Evolutionary conservation across 2,888 invertebrate genomes (phyloP).

Genomic region (Hipparchia sbordonii): DNA sequence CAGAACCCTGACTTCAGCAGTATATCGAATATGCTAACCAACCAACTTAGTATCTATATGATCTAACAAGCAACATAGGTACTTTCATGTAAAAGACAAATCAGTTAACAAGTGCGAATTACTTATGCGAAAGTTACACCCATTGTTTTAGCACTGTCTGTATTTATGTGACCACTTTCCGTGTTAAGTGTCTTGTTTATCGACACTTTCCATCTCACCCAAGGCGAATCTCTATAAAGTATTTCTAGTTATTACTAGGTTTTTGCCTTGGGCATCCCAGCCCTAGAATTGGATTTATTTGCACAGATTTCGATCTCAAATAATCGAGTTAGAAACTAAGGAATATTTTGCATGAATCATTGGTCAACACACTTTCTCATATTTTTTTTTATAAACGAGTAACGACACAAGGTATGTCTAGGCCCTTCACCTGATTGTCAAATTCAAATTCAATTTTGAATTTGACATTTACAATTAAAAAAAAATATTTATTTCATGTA

Average conservation of each 20-base stretch:
- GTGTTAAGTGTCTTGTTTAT: neutral
- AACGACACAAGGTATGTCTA: too few relatives aligned
- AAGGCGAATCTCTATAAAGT: neutral
- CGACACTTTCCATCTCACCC: constrained; percentile 1
- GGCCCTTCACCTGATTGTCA: too few relatives aligned
- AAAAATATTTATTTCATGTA: too few relatives aligned
- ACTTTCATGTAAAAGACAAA: neutral
- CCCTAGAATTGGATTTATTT: neutral
- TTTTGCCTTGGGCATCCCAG: neutral
- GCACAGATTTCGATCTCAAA: neutral
- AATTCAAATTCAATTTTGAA: too few relatives aligned
- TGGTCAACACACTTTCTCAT: neutral
- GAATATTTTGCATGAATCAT: neutral
- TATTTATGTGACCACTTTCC: constrained; percentile 9
- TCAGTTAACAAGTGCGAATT: neutral
- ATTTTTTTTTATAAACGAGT: too few relatives aligned
- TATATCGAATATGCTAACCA: too few relatives aligned
- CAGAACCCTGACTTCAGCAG: too few relatives aligned
- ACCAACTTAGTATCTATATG: neutral
- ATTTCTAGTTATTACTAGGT: neutral
- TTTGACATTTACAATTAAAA: too few relatives aligned
- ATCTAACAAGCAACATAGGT: too few relatives aligned
- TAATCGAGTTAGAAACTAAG: neutral
- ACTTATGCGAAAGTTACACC: neutral
- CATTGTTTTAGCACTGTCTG: neutral